phyloP scores from a whole-genome alignment of 2,797 vertebrate genomes.

The Hapalemur alaotrensis region DNA sequence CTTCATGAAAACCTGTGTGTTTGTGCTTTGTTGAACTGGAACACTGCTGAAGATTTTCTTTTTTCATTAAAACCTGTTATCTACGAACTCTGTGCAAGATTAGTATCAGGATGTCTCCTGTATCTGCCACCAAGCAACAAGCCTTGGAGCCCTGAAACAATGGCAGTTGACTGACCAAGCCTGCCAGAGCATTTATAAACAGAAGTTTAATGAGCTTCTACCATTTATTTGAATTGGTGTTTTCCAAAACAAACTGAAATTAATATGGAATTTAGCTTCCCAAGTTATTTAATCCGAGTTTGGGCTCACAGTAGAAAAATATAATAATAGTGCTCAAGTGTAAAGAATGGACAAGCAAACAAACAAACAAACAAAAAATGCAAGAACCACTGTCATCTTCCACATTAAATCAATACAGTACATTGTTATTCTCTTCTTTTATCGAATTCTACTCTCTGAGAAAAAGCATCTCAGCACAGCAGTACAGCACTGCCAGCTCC shows the following conservation, averaged over 20 bases:
- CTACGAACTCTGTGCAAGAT: constrained; percentile 33
- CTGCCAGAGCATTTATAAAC: constrained; percentile 50
- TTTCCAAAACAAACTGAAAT: constrained; percentile 67
- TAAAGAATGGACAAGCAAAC: neutral
- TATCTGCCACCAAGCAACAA: neutral
- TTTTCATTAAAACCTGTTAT: neutral
- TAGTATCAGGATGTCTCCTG: neutral
- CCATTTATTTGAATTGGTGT: constrained; percentile 62
- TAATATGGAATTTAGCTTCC: constrained; percentile 49
- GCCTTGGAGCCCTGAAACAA: neutral
- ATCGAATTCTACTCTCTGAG: constrained; percentile 67
- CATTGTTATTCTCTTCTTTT: constrained; percentile 79
- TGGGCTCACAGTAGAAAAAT: constrained; percentile 27
- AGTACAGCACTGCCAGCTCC: constrained; percentile 51
- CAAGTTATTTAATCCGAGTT: constrained; percentile 35
- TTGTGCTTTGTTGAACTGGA: neutral
- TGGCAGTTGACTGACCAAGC: constrained; percentile 21
- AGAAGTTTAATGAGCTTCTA: constrained; percentile 49
- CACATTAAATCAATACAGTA: constrained; percentile 65
- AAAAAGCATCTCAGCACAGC: constrained; percentile 68
- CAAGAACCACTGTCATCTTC: constrained; percentile 55
- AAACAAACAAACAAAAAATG: neutral
- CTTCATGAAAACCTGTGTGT: neutral
- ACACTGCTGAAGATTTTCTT: neutral
- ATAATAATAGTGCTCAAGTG: neutral